Evolutionary conservation across 2,797 vertebrate species (phyloP), one percentile per base, ranked within the genome.

Genomic region (Philypnodon macrostomus): DNA sequence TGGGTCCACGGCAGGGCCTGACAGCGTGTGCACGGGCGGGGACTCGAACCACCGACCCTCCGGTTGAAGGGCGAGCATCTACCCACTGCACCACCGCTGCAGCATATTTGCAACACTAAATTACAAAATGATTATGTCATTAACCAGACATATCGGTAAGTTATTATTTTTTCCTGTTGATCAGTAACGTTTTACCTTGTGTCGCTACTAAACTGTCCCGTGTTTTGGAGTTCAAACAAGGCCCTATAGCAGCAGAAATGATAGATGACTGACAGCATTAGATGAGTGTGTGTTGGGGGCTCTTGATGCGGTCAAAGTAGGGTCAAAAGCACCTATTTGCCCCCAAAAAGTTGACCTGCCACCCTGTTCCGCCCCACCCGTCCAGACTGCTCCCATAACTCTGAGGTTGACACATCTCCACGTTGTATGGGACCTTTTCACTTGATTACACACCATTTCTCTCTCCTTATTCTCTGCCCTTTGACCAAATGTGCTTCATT

Each of bases 301-400:
- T 47, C 66, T 63, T 56, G 53, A 67, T 64, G 66, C 48, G 63
- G 80, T 88, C 81, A 74, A 72, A 58, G 49, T 40, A 53, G 72
- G 85, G 86, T 89, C 85, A 90, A 80, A 88, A 84, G 80, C 80
- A 82, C 74, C 68, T 81, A 80, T 85, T 88, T 83, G 72, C 77
- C 82, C 87, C 90, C 9, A 30, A 83, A 77, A 87, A 82, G 58
- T 18, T 44, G 27, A 18, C 27, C 41, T 12, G 26, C 29, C 27
- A 44, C 27, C 41, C 17, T n/a, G 27, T 24, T 70, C 66, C 42
- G 19, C 35, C 51, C 63, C 47, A 21, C 59, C 42, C 31, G 46
- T 35, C 26, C 51, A 17, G 32, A 49, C 60, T 34, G 63, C 71
- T 68, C 79, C 69, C 71, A 82, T 70, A 83, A 75, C 76, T 76